phyloP scores from a whole-genome alignment of 2,888 invertebrate species.

The Smittia sp. region DNA sequence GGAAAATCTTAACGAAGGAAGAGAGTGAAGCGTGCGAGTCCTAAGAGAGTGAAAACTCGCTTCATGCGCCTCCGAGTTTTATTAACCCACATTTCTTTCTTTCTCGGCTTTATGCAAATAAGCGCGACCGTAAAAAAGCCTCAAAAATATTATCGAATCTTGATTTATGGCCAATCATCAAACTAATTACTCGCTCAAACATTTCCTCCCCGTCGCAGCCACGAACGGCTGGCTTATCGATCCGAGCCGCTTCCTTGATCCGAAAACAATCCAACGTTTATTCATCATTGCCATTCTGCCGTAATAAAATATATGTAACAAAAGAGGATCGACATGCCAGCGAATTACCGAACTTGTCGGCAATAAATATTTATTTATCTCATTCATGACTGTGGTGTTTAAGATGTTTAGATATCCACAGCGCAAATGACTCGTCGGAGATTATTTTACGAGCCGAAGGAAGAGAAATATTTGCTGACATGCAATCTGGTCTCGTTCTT shows the following conservation, averaged over 20 bases:
- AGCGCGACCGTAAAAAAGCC: too few relatives aligned
- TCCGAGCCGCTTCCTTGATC: neutral
- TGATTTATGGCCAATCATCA: constrained; percentile 3
- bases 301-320: neutral
- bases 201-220: neutral
- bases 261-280: neutral
- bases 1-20: neutral
- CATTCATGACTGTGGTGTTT: neutral
- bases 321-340: neutral
- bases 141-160: too few relatives aligned
- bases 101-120: too few relatives aligned
- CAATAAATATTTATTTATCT: constrained; percentile 1
- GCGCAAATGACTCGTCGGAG: neutral
- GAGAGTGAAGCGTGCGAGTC: neutral
- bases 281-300: neutral
- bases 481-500: neutral
- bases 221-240: neutral
- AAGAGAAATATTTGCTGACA: constrained; percentile 1
- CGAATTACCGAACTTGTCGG: neutral
- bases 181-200: neutral
- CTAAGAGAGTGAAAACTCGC: neutral
- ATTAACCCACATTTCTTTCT: too few relatives aligned
- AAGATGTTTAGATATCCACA: neutral
- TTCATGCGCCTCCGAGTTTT: neutral
- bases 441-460: neutral